Evolutionary conservation across 1,140 invertebrate species (phyloP).

Genomic region (Hyles euphorbiae): DNA sequence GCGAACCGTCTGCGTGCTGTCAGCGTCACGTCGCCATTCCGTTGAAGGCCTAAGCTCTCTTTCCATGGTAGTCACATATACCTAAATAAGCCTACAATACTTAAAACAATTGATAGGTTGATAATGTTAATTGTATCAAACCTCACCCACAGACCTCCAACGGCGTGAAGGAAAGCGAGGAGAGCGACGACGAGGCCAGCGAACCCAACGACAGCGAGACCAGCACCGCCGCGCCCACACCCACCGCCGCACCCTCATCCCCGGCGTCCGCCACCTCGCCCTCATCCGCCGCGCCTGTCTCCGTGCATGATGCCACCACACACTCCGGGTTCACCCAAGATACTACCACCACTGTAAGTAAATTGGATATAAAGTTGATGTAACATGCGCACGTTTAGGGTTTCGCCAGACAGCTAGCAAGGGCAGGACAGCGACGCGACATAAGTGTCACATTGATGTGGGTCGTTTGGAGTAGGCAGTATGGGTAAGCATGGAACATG

Average conservation of each 20-base stretch:
- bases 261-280: slow-evolving; percentile 29
- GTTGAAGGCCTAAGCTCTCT: too few relatives aligned
- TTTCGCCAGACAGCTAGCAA: too few relatives aligned
- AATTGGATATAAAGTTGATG: not conserved
- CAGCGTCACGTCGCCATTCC: too few relatives aligned
- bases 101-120: too few relatives aligned
- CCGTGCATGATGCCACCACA: slow-evolving; percentile 52
- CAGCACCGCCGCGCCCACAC: slow-evolving; percentile 16
- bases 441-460: too few relatives aligned
- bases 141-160: slow-evolving; percentile 44
- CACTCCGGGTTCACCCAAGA: slow-evolving; percentile 66
- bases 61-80: too few relatives aligned
- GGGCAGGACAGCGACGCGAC: too few relatives aligned
- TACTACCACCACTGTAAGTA: slow-evolving; percentile 60
- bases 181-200: slow-evolving; percentile 79
- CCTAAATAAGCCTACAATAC: too few relatives aligned
- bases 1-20: too few relatives aligned
- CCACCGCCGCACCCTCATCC: slow-evolving; percentile 26
- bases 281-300: slow-evolving; percentile 38
- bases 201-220: slow-evolving; percentile 44
- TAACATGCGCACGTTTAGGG: too few relatives aligned
- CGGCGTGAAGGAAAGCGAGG: slow-evolving; percentile 69
- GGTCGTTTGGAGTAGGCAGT: too few relatives aligned
- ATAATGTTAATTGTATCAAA: not conserved
- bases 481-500: too few relatives aligned